phyloP scores from a whole-genome alignment of 2,113 vertebrate genomes.

The Limanda limanda region DNA sequence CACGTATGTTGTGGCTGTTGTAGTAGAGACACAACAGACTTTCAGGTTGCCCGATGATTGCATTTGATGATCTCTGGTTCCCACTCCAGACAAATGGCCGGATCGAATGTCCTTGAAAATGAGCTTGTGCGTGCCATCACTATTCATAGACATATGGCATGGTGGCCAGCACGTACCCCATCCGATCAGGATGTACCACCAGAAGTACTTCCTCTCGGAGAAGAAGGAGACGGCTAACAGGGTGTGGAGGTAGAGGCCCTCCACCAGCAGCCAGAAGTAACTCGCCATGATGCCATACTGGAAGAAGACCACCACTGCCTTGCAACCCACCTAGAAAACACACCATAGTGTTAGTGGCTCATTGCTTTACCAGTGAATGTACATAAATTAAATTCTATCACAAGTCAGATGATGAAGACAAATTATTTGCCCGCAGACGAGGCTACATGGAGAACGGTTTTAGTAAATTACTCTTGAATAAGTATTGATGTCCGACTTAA shows the following conservation, averaged over 20 bases:
- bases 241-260: slow-evolving; percentile 94
- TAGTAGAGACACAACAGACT: not conserved
- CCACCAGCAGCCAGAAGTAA: slow-evolving; percentile 95
- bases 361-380: not conserved
- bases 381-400: not conserved
- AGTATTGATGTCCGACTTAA: not conserved
- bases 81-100: slow-evolving; percentile 14
- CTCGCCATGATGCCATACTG: slow-evolving; percentile 96
- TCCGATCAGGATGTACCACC: slow-evolving; percentile 91
- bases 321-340: slow-evolving; percentile 87
- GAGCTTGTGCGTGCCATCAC: not conserved
- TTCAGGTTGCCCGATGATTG: slow-evolving; percentile 2
- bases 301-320: slow-evolving; percentile 92
- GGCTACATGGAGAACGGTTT: not conserved
- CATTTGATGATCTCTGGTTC: not conserved
- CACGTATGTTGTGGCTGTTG: slow-evolving; percentile 15
- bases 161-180: slow-evolving; percentile 88
- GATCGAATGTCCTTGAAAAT: not conserved
- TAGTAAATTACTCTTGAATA: slow-evolving; percentile 14
- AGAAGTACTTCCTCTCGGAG: slow-evolving; percentile 93
- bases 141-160: slow-evolving; percentile 8
- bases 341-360: not conserved
- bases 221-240: slow-evolving; percentile 94
- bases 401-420: slow-evolving; percentile 4
- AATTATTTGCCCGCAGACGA: not conserved